Base-by-base conservation (phyloP, 2,888 invertebrate genomes). In the Molorchus minor region DNA sequence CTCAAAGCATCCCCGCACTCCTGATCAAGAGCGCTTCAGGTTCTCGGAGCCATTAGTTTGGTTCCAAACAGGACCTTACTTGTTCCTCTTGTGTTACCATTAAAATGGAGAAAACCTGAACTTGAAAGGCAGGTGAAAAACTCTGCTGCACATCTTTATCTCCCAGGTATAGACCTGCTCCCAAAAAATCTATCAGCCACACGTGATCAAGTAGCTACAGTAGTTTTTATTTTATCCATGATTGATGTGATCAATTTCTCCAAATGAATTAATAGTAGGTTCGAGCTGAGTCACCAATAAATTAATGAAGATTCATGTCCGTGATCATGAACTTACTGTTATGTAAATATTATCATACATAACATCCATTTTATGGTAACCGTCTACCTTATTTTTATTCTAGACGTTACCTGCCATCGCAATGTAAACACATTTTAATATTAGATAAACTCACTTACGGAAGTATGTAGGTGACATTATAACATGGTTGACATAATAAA, bases 321-420 rank as follows among this genome's bases (percentile, higher is more conserved):
- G 46, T 66, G 67, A 64, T 69, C 69, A 61, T 69, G 69, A 69
- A 66, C 69, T 64, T 65, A 64, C 64, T 62, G 61, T 65, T 69
- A 69, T 66, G 69, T 66, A 69, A 69, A 69, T 63, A 66, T 55
- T 38, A 40, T 41, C 30, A 45, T 38, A 25, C 36, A 35, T 29
- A 36, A 38, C 36, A 29, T 36, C 12, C 36, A 43, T 56, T 58
- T 51, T 52, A 46, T 52, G 36, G 33, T 36, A 40, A 45, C 51
- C 25, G 52, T 55, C 57, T 57, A 46, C 45, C 54, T 58, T 38
- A 64, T 64, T 64, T 43, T 43, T 44, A 64, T 64, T 58, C 64
- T 19, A 41, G 13, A 36, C 61, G 30, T 17, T 52, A 30, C 52
- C 12, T 41, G 41, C 30, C 41, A 17, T 41, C 15, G 16, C 30